These are phyloP conservation scores for Rhagoletis zephyria DNA, from an alignment of 1,140 invertebrate species.

Conservation along the genomic window DNA sequence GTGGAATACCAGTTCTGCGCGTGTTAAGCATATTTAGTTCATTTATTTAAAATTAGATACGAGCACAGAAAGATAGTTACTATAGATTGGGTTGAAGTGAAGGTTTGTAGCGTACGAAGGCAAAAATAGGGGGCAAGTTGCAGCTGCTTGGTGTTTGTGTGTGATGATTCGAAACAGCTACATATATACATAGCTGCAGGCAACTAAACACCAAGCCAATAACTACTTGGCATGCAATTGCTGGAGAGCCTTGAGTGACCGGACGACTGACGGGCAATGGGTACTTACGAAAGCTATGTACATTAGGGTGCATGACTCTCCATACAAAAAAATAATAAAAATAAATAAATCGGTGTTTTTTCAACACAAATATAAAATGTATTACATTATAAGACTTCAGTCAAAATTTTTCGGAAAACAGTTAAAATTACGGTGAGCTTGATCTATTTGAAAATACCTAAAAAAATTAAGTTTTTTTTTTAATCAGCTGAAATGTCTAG, in stretches of 20 bases:
- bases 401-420: too few relatives aligned
- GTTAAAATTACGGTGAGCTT: too few relatives aligned
- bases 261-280: neutral
- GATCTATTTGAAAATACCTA: too few relatives aligned
- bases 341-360: too few relatives aligned
- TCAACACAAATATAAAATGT: too few relatives aligned
- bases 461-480: too few relatives aligned
- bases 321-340: too few relatives aligned
- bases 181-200: neutral
- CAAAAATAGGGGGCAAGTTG: neutral
- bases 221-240: slow-evolving; percentile 17
- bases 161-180: neutral
- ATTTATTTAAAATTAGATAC: slow-evolving; percentile 73
- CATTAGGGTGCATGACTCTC: neutral
- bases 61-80: slow-evolving; percentile 30
- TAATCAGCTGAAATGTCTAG: too few relatives aligned
- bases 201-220: neutral
- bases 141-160: neutral
- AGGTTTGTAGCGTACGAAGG: neutral
- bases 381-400: too few relatives aligned
- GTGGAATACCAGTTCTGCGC: slow-evolving; percentile 58
- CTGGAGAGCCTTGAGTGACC: neutral
- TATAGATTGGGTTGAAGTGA: neutral
- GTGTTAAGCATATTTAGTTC: slow-evolving; percentile 73
- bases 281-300: neutral